Evolutionary conservation across 2,797 vertebrate genomes (phyloP).

Genomic region (Myiotriccus ornatus): DNA sequence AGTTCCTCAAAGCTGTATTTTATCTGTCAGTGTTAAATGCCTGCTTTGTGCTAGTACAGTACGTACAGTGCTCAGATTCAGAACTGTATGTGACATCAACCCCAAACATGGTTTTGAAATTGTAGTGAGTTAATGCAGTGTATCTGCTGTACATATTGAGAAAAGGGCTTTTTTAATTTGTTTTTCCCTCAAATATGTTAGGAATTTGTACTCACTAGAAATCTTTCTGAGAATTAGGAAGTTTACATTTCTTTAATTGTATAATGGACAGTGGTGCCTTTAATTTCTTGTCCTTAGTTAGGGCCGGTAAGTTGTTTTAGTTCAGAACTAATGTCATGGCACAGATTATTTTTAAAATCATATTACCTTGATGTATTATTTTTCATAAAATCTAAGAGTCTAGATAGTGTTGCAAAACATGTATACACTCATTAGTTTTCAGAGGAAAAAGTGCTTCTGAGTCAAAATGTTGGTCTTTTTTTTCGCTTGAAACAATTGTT

Average conservation of each 20-base stretch:
- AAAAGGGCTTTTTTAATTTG: not conserved
- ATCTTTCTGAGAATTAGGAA: not conserved
- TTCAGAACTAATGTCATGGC: not conserved
- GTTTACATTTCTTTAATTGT: not conserved
- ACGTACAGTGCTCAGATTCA: fast-evolving
- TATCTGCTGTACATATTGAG: not conserved
- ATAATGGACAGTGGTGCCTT: not conserved
- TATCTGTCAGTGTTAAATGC: not conserved
- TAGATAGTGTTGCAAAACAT: not conserved
- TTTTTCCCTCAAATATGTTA: not conserved
- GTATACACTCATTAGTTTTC: not conserved
- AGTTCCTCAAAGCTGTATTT: not conserved
- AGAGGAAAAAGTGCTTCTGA: not conserved
- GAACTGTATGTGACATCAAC: not conserved
- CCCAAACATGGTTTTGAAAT: not conserved
- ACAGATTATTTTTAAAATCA: not conserved
- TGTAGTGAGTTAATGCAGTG: not conserved
- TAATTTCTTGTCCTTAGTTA: not conserved
- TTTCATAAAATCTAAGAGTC: not conserved
- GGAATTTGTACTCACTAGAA: not conserved
- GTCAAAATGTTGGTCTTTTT: not conserved
- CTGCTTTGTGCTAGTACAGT: not conserved
- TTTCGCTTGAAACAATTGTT: not conserved
- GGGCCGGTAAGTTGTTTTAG: not conserved
- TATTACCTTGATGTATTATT: not conserved